Base-by-base conservation (phyloP, 2,113 vertebrate genomes). In the Dicerorhinus sumatrensis region DNA sequence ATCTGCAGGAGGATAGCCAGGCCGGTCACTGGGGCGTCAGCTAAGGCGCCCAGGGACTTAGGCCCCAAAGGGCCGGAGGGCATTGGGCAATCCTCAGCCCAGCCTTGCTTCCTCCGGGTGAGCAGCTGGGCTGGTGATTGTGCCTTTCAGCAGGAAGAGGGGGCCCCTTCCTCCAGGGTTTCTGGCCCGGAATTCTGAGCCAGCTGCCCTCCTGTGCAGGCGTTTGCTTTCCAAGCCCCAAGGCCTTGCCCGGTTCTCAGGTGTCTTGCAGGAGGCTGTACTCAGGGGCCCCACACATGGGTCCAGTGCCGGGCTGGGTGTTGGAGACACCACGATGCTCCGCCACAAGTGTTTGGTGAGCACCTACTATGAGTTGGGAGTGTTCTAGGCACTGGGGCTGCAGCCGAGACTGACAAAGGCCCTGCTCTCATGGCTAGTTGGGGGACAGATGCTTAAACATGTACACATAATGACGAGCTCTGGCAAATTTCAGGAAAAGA, bases 51-150 rank as follows among this genome's bases (percentile, higher is more conserved):
- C 17, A 5, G 12, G 6, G 23, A 21, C 36, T 54, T 33, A 27
- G 70, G 54, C 51, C 51, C 25, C n/a, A 29, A 9, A 54, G 2
- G 8, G 29, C 58, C 33, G 17, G 33, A 8, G 39, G 58, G 33
- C 13, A 9, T 16, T n/a, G 27, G n/a, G 20, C 60, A 76, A 42
- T 65, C 8, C 36, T 21, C 12, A 3, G 36, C 5, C 0, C 13
- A 6, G 12, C 51, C 42, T 56, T 6, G 5, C 36, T 81, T 67
- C 36, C 48, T n/a, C 5, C 0, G 0, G 0, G 29, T 2, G 14
- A n/a, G 51, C 13, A 23, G 29, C 65, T 23, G 23, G 29, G 25
- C 73, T 29, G 31, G 80, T 11, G 31, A 21, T 39, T 62, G 14
- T 13, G 69, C 60, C 29, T 81, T 42, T 75, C 60, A 7, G 17